These are phyloP conservation scores for Uromys caudimaculatus DNA, from an alignment of 2,797 vertebrate species.

Conservation along the genomic window DNA sequence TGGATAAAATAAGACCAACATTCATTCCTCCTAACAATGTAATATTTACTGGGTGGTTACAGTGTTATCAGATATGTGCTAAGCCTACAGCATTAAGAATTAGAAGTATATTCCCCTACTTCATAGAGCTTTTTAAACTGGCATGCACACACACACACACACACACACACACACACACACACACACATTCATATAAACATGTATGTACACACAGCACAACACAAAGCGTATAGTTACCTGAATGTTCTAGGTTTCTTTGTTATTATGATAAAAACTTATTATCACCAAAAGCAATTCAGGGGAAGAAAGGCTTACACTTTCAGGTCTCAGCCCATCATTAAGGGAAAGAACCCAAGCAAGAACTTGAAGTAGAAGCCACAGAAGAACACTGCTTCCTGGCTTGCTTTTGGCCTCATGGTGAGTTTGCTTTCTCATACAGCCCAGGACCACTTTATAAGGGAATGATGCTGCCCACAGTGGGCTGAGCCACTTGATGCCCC, in stretches of 20 bases:
- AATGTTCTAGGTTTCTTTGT: too few relatives aligned
- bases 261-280: too few relatives aligned
- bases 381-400: neutral
- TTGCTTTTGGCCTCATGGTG: too few relatives aligned
- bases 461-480: neutral
- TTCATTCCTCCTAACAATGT: neutral
- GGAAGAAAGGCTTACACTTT: neutral
- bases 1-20: neutral
- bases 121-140: neutral
- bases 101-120: neutral
- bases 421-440: neutral
- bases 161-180: neutral
- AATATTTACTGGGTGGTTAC: neutral
- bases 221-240: neutral
- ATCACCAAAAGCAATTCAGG: too few relatives aligned
- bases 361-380: neutral
- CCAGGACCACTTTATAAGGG: neutral
- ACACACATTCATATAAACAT: neutral
- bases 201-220: neutral
- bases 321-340: neutral
- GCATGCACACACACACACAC: neutral
- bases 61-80: neutral
- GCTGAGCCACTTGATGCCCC: neutral
- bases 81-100: neutral
- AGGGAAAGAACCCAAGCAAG: neutral